Evolutionary conservation across 2,797 vertebrate genomes (phyloP).

Genomic region (Trichosurus vulpecula): DNA sequence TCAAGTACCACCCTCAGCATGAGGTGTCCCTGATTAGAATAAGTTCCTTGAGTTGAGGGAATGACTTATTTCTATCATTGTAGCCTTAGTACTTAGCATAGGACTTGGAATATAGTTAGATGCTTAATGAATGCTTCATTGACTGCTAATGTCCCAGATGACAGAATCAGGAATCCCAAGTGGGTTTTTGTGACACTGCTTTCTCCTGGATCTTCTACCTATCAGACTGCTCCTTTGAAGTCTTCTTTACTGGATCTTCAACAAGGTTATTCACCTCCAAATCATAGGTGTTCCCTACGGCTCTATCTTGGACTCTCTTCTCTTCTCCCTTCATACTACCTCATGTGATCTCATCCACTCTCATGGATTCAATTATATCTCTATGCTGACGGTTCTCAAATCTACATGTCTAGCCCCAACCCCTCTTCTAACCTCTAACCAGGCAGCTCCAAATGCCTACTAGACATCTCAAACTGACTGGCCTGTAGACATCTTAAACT

Average conservation of each 20-base stretch:
- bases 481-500: background rate
- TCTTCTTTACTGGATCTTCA: background rate
- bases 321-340: background rate
- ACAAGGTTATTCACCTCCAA: background rate
- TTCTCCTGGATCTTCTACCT: background rate
- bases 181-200: background rate
- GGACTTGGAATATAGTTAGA: background rate
- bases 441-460: background rate
- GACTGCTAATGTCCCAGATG: background rate
- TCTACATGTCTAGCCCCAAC: background rate
- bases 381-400: background rate
- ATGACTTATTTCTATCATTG: background rate
- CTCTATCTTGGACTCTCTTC: background rate
- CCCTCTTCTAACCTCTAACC: background rate
- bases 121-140: background rate
- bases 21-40: background rate
- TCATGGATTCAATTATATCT: background rate
- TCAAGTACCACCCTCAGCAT: background rate
- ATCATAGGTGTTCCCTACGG: background rate
- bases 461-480: background rate
- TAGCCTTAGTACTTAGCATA: background rate
- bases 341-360: background rate
- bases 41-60: background rate
- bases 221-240: background rate
- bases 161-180: background rate